These are phyloP conservation scores for Conomelus anceps DNA, from an alignment of 2,888 invertebrate species.

Conservation along the genomic window DNA sequence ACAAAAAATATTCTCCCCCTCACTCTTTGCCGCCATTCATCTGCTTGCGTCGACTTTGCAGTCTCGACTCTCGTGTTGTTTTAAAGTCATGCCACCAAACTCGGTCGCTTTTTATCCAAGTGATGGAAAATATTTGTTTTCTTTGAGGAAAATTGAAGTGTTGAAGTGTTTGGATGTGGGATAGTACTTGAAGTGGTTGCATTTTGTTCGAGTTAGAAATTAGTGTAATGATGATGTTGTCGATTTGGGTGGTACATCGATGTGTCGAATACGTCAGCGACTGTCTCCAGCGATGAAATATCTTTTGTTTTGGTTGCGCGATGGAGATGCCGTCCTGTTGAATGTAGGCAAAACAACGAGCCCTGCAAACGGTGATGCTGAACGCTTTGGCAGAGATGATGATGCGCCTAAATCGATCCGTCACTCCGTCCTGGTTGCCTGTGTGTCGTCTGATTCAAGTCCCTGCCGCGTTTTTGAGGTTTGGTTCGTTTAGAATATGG, in stretches of 20 bases:
- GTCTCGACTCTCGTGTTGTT: neutral
- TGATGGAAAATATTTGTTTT: neutral
- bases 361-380: conserved; percentile 13
- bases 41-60: neutral
- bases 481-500: neutral
- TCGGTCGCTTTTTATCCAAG: neutral
- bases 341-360: conserved; percentile 31
- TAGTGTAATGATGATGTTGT: neutral
- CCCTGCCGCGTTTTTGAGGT: neutral
- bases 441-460: neutral
- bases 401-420: neutral
- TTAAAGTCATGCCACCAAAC: neutral
- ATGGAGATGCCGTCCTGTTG: conserved; percentile 31
- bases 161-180: neutral
- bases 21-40: conserved; percentile 4
- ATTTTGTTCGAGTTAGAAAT: neutral
- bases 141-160: neutral
- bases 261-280: neutral
- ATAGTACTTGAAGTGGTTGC: neutral
- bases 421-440: neutral
- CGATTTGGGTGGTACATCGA: neutral
- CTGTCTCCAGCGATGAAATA: conserved; percentile 31
- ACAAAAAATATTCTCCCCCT: conserved; percentile 26
- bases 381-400: neutral
- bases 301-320: conserved; percentile 32